Evolutionary conservation across 2,113 vertebrate species (phyloP), one percentile per base, ranked within the genome.

Genomic region (Sitta europaea): DNA sequence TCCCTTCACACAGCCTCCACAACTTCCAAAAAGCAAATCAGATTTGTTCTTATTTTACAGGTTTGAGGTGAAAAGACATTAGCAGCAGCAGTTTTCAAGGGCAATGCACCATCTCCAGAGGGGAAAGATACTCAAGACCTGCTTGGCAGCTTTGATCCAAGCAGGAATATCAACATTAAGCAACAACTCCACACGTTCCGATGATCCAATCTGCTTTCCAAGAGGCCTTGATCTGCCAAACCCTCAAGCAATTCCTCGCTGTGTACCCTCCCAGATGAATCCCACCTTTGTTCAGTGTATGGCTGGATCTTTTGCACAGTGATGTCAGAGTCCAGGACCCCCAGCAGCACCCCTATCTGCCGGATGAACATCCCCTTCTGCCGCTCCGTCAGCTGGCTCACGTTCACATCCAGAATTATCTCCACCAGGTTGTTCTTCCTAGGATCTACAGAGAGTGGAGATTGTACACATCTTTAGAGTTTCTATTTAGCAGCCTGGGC

Each of bases 291-390:
- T 59, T 99, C 99, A 40, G 99, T 99, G 97, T 99, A 99, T 0
- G 98, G 98, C 87, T 98, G 98, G 96, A 99, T 99, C 90, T 99
- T 99, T 68, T 99, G 98, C 65, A 99, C 99, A 3, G 98, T 98
- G 94, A 99, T 99, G 98, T 99, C 99, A 1, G 99, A 99, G 97
- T 99, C 99, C 7, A 99, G 98, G 87, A 99, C 98, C 18, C 99
- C 99, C 91, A 99, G 98, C 58, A 99, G 97, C 33, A 99, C 99
- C 0, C 98, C 99, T 1, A 99, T 99, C 95, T 99, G 99, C 33
- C 99, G 98, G 95, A 99, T 98, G 93, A 99, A 98, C 99, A 99
- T 99, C 55, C 99, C 99, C 42, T 99, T 99, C 97, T 99, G 99
- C 21, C 99, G 98, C 96, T 99, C 99, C 2, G 98, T 98, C 78